phyloP scores from a whole-genome alignment of 1,140 invertebrate genomes.

The Heterodera schachtii region DNA sequence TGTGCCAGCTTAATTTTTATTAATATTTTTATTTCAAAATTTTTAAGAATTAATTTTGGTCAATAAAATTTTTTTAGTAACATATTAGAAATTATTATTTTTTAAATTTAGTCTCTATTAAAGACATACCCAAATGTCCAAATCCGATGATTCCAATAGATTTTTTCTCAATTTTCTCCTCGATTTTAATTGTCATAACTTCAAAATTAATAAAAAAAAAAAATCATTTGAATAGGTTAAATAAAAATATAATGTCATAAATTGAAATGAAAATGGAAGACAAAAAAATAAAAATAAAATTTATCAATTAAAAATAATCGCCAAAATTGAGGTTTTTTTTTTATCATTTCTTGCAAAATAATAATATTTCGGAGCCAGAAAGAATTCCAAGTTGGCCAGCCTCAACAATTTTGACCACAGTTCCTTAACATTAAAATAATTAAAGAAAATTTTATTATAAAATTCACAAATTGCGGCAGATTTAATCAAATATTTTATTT shows the following conservation, averaged over 20 bases:
- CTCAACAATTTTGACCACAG: constrained; percentile 56
- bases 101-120: constrained; percentile 8
- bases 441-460: no score
- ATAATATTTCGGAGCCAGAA: constrained; percentile 53
- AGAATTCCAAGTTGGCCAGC: constrained; percentile 58
- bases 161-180: constrained; percentile 33
- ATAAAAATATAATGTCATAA: constrained; percentile 13
- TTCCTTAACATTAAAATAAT: constrained; percentile 34
- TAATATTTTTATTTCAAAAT: no score
- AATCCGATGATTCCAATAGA: constrained; percentile 70
- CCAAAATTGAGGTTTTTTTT: background rate
- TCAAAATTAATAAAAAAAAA: background rate
- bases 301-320: background rate
- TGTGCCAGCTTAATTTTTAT: no score
- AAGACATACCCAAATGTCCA: constrained; percentile 68
- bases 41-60: no score
- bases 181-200: background rate
- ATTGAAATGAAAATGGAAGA: constrained; percentile 18
- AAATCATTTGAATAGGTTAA: background rate
- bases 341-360: constrained; percentile 53
- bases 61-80: background rate
- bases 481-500: no score
- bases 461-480: no score
- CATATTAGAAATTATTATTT: background rate
- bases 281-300: constrained; percentile 13